Conservation (phyloP, 2,113 vertebrate species). For the Leuciscus idus region DNA sequence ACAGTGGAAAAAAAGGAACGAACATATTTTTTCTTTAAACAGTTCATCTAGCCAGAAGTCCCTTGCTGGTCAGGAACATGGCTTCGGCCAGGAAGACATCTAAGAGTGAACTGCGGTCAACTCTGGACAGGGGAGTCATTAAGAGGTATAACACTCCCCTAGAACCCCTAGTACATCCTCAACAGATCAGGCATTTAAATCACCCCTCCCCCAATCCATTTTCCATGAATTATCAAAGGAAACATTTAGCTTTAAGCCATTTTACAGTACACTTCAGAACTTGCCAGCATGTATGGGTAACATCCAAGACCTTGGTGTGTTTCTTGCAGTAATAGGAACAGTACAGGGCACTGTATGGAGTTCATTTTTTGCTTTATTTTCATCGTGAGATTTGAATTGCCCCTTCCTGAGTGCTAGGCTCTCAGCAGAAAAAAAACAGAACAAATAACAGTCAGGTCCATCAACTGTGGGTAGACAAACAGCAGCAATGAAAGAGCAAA, state of each 20-base stretch:
- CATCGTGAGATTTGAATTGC: not conserved
- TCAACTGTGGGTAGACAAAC: conserved; percentile 13
- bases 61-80: conserved; percentile 55
- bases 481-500: not conserved
- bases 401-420: not conserved
- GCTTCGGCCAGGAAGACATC: conserved; percentile 63
- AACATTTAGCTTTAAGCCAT: conserved; percentile 41
- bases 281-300: conserved; percentile 47
- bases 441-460: conserved; percentile 1
- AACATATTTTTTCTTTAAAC: conserved; percentile 64
- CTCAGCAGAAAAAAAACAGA: conserved; percentile 7
- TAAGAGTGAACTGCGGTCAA: conserved; percentile 61
- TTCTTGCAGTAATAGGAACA: conserved; percentile 51
- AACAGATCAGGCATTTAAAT: conserved; percentile 58
- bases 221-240: conserved; percentile 41
- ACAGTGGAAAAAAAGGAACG: conserved; percentile 65
- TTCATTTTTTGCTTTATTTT: conserved; percentile 13
- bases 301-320: conserved; percentile 53
- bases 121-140: conserved; percentile 58
- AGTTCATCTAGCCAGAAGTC: conserved; percentile 51
- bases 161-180: conserved; percentile 54
- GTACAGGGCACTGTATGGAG: not conserved
- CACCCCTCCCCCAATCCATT: conserved; percentile 41
- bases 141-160: conserved; percentile 45
- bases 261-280: conserved; percentile 55